Conservation (phyloP, 2,888 invertebrate genomes). For the Eupithecia abbreviata region DNA sequence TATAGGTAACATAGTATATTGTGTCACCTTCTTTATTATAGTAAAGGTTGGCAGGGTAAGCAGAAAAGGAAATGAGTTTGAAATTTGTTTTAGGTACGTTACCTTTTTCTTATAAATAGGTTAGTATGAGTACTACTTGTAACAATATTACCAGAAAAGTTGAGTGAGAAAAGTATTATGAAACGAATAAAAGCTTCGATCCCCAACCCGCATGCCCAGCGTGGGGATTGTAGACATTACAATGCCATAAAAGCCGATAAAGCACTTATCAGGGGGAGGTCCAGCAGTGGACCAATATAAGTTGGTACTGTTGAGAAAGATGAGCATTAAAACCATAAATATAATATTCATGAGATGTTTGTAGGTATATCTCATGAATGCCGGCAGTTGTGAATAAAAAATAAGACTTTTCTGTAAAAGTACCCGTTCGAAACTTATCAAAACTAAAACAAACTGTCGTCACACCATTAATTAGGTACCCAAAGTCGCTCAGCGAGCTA, state of each 20-base stretch:
- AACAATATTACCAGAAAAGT: not conserved
- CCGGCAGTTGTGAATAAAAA: not conserved
- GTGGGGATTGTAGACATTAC: too few relatives aligned
- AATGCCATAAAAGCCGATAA: too few relatives aligned
- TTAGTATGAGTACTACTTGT: not conserved
- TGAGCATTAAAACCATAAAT: too few relatives aligned
- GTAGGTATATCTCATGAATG: not conserved
- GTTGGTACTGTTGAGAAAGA: too few relatives aligned
- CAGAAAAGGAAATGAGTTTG: conserved; percentile 64
- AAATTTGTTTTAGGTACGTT: not conserved
- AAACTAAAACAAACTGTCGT: conserved; percentile 40
- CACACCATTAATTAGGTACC: conserved; percentile 32
- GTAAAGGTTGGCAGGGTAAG: conserved; percentile 59
- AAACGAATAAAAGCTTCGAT: too few relatives aligned
- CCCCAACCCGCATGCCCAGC: too few relatives aligned
- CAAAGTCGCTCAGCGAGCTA: too few relatives aligned
- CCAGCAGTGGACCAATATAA: too few relatives aligned
- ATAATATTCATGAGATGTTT: too few relatives aligned
- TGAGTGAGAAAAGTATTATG: too few relatives aligned
- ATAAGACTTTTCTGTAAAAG: not conserved
- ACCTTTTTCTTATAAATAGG: not conserved
- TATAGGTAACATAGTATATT: not conserved
- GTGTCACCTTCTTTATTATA: conserved; percentile 44
- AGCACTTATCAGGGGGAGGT: too few relatives aligned
- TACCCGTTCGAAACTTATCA: not conserved